phyloP scores from a whole-genome alignment of 2,113 vertebrate genomes.

The Sigmodon hispidus region DNA sequence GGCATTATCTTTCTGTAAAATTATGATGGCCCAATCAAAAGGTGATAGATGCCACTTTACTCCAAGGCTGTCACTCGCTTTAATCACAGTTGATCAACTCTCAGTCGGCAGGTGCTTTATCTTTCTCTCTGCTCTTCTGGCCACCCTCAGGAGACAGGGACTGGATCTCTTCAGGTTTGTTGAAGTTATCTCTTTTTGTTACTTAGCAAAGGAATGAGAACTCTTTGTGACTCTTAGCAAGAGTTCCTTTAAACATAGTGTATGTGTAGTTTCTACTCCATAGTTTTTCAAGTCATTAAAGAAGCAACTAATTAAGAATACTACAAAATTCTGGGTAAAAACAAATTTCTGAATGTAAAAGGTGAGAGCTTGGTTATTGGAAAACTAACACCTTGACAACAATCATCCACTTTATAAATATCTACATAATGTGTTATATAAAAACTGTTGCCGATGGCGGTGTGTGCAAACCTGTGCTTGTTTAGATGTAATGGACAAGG shows the following conservation, averaged over 20 bases:
- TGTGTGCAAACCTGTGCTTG: conserved; percentile 63
- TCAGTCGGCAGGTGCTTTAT: background rate
- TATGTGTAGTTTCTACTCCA: conserved; percentile 68
- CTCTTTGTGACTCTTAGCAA: conserved; percentile 50
- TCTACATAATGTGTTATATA: conserved; percentile 51
- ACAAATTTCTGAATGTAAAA: conserved; percentile 66
- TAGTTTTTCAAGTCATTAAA: conserved; percentile 73
- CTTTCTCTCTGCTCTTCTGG: background rate
- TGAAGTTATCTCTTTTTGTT: conserved; percentile 68
- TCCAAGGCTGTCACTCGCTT: background rate
- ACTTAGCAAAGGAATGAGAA: conserved; percentile 71
- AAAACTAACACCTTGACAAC: conserved; percentile 60
- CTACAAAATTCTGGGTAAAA: conserved; percentile 48
- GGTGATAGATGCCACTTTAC: background rate
- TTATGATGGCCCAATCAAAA: background rate
- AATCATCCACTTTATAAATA: conserved; percentile 59
- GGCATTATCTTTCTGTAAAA: conserved; percentile 36
- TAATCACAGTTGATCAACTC: conserved; percentile 1
- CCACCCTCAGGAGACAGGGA: conserved; percentile 12
- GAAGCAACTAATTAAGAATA: conserved; percentile 47
- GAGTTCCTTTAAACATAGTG: conserved; percentile 62
- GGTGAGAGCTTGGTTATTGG: conserved; percentile 61
- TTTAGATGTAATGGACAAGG: conserved; percentile 53
- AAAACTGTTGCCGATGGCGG: conserved; percentile 33
- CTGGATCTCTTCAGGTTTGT: conserved; percentile 33